Base-by-base conservation (phyloP, 2,113 vertebrate genomes). In the Tupaia tana region DNA sequence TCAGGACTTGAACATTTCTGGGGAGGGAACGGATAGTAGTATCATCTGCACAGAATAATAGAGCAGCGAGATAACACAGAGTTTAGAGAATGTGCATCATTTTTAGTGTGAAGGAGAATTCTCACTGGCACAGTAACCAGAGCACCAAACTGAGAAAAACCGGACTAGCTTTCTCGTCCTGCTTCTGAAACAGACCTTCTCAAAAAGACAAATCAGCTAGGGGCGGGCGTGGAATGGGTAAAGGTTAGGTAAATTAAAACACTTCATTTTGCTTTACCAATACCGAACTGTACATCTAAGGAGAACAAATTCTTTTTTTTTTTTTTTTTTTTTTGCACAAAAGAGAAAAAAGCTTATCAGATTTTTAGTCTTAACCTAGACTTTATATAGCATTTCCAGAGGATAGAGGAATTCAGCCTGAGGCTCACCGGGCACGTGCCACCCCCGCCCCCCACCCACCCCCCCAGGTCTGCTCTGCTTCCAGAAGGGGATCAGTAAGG, bases 371-470 rank as follows among this genome's bases (percentile, higher is more conserved):
- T 92, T 31, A 77, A 73, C 70, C 58, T 88, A 66, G 61, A 31
- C 66, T 89, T 96, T 61, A 4, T 80, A 19, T 86, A 29, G 29
- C 73, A 86, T 83, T 88, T 86, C 84, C 86, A 34, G 95, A 86
- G 31, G 24, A 54, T 24, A 27, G 75, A 29, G 64, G 34, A 25
- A 34, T 77, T 80, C 56, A 15, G 0, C 43, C 20, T 3, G 52
- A 91, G 88, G 56, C 61, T 91, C 27, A 34, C 24, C n/a, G 77
- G 11, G 14, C 25, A 1, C 63, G 43, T 43, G 5, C 87, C 27
- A 69, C 79, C 16, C 59, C 19, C 13, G 4, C 54, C 14, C 61
- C 63, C 11, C 0, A 61, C 29, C 56, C 75, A 31, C 52, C 61
- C 20, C 58, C 58, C 6, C 34, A 19, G 24, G 29, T 31, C 64